These are phyloP conservation scores for Hirundichthys speculiger DNA, from an alignment of 2,113 vertebrate species.

Conservation along the genomic window DNA sequence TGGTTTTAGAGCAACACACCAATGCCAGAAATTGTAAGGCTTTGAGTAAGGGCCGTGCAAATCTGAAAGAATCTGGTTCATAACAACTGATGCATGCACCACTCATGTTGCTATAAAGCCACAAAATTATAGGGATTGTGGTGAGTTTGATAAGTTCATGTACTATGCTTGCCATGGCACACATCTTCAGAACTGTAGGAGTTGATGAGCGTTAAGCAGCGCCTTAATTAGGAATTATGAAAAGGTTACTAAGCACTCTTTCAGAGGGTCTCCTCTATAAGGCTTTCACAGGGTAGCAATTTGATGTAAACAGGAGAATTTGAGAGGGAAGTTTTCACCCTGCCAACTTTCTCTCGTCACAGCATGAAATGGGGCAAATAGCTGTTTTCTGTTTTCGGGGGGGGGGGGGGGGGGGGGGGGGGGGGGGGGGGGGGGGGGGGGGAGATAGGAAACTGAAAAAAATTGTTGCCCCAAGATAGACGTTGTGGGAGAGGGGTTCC, in stretches of 20 bases:
- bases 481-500: background rate
- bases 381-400: conserved; percentile 1
- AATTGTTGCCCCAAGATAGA: background rate
- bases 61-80: no score
- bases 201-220: background rate
- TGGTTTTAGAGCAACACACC: no score
- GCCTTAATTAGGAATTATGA: background rate
- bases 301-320: background rate
- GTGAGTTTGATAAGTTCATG: no score
- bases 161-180: no score
- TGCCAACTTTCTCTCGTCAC: background rate
- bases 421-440: no score
- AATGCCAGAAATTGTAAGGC: no score
- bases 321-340: background rate
- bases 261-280: background rate
- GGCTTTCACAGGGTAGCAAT: background rate
- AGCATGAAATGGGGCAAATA: background rate
- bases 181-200: background rate
- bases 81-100: no score
- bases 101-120: no score
- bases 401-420: no score
- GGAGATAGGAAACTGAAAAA: background rate
- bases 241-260: background rate
- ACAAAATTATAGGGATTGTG: no score
- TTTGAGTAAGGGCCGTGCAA: no score